Conservation (phyloP, 2,113 vertebrate species). For the Rousettus leschenaultii region DNA sequence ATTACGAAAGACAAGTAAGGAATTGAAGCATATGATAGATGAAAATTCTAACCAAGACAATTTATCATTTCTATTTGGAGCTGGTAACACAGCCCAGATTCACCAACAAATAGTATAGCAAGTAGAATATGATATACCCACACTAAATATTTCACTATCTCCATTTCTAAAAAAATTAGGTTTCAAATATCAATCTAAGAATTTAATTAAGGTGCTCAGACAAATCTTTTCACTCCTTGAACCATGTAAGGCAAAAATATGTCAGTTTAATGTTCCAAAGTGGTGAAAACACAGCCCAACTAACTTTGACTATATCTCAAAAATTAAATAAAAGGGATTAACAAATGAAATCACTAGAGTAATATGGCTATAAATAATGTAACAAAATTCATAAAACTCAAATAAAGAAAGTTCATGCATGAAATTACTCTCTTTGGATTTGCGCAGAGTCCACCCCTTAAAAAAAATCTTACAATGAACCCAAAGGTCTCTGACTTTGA, state of each 20-base stretch:
- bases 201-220: background rate
- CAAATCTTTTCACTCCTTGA: background rate
- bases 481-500: background rate
- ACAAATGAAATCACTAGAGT: background rate
- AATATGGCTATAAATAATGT: background rate
- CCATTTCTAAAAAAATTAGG: background rate
- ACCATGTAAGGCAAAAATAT: background rate
- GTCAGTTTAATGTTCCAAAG: background rate
- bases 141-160: background rate
- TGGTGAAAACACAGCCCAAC: background rate
- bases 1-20: conserved; percentile 1
- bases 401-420: background rate
- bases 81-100: conserved; percentile 2
- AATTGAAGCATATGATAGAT: background rate
- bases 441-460: background rate
- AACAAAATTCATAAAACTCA: background rate
- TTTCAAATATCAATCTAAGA: conserved; percentile 18
- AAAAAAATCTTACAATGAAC: background rate
- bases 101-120: background rate
- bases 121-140: conserved; percentile 3
- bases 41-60: conserved; percentile 38
- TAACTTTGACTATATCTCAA: background rate
- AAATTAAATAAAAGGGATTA: conserved; percentile 24
- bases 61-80: conserved; percentile 15
- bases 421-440: background rate